Evolutionary conservation across 1,140 invertebrate species (phyloP).

Genomic region (Nephila pilipes): DNA sequence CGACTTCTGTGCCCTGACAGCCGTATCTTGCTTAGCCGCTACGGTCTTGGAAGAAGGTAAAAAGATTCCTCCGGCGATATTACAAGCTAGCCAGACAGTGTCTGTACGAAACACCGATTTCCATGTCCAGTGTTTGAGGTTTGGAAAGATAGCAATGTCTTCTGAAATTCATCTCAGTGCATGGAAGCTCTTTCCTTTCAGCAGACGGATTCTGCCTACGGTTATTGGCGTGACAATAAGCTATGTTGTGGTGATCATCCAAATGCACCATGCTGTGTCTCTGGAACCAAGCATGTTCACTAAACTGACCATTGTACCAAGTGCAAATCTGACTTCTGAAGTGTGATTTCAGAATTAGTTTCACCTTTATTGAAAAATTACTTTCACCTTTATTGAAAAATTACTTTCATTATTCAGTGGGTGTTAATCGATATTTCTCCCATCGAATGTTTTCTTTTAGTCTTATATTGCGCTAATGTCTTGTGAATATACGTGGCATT

Average conservation of each 20-base stretch:
- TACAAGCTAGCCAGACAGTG: background rate
- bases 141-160: constrained; percentile 41
- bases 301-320: too few species aligned
- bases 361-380: background rate
- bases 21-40: constrained; percentile 25
- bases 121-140: constrained; percentile 20
- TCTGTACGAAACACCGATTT: background rate
- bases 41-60: constrained; percentile 39
- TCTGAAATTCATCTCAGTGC: constrained; percentile 55
- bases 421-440: background rate
- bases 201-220: constrained; percentile 46
- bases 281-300: background rate
- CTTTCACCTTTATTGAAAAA: too few species aligned
- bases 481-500: too few species aligned
- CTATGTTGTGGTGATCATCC: constrained; percentile 63
- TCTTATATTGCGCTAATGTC: too few species aligned
- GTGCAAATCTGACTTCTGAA: background rate
- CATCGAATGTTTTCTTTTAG: too few species aligned
- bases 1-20: constrained; percentile 53
- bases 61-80: background rate
- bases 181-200: constrained; percentile 65
- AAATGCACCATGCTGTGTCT: constrained; percentile 61
- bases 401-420: too few species aligned
- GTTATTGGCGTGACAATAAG: constrained; percentile 60
- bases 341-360: background rate